phyloP scores from a whole-genome alignment of 2,113 vertebrate species.

The Pseudois nayaur region DNA sequence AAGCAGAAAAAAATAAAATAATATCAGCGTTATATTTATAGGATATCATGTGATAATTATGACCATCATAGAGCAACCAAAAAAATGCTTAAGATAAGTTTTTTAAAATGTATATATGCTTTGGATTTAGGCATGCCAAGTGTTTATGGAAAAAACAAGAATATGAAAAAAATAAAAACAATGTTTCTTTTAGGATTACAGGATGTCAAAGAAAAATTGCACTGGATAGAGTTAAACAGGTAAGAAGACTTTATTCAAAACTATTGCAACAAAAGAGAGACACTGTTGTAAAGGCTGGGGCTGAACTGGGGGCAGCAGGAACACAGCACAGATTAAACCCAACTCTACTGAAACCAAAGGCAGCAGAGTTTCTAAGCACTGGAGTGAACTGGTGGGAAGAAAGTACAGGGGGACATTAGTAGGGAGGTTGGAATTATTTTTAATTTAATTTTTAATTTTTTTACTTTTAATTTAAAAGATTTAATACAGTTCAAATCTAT shows the following conservation, averaged over 20 bases:
- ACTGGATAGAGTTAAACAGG: neutral
- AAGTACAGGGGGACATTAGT: neutral
- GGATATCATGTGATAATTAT: neutral
- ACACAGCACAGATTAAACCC: neutral
- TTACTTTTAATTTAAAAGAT: neutral
- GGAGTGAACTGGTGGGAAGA: neutral
- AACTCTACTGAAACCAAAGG: neutral
- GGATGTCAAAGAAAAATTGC: neutral
- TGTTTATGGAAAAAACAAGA: neutral
- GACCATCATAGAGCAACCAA: neutral
- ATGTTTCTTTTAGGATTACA: neutral
- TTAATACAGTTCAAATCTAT: neutral
- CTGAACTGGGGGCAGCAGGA: accelerated
- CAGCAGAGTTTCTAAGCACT: neutral
- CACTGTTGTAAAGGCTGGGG: neutral
- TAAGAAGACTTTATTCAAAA: neutral
- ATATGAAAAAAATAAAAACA: neutral
- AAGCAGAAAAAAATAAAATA: neutral
- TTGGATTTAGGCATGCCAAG: neutral
- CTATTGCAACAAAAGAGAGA: neutral
- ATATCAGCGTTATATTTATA: neutral
- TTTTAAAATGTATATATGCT: neutral
- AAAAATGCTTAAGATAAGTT: neutral
- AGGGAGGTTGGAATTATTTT: neutral
- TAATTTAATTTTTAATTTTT: neutral